These are phyloP conservation scores for Ophion ventricosus DNA, from an alignment of 2,888 invertebrate genomes.

Conservation along the genomic window DNA sequence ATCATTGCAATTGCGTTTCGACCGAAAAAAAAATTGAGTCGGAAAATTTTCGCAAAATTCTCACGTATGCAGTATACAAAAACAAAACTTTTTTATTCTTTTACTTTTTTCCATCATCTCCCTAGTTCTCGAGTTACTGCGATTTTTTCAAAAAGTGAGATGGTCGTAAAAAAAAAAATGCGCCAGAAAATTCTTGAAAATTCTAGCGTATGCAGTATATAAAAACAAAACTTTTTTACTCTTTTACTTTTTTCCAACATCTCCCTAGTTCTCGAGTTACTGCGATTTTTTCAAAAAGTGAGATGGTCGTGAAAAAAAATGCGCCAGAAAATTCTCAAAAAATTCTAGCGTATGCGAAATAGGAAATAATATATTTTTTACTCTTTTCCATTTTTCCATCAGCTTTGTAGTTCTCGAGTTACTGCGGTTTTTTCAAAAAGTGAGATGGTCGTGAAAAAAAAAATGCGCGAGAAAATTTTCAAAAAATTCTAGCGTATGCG, in stretches of 20 bases:
- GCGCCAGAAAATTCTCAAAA: neutral
- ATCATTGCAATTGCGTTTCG: neutral
- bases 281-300: neutral
- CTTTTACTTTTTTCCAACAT: neutral
- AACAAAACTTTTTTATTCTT: neutral
- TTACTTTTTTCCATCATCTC: neutral
- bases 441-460: neutral
- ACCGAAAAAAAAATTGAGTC: neutral
- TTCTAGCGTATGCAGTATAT: neutral
- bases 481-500: neutral
- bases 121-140: neutral
- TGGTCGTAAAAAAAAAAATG: neutral
- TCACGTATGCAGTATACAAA: neutral
- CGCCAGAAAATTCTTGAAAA: neutral
- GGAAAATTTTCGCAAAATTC: neutral
- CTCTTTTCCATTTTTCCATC: neutral
- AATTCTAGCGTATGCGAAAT: neutral
- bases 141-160: neutral
- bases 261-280: neutral
- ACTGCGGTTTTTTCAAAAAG: neutral
- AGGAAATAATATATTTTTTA: neutral
- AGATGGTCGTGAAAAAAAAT: neutral
- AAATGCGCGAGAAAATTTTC: neutral
- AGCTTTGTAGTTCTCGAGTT: neutral
- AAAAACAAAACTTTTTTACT: neutral